These are phyloP conservation scores for Triplophysa siluroides DNA, from an alignment of 2,113 vertebrate species.

Conservation along the genomic window DNA sequence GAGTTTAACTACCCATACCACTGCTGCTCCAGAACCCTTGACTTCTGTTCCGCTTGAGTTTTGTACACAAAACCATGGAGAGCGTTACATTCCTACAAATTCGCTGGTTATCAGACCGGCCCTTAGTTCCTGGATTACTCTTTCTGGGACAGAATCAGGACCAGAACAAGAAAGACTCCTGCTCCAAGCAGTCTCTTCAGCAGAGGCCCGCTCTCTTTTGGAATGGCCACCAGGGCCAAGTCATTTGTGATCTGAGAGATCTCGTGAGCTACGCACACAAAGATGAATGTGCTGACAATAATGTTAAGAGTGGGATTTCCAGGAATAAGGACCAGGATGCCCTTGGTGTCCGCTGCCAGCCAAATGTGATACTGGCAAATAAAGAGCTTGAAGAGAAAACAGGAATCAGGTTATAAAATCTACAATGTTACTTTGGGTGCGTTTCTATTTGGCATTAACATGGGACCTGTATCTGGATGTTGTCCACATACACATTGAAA, in stretches of 20 bases:
- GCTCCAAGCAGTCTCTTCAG: constrained; percentile 81
- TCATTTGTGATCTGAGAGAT: constrained; percentile 96
- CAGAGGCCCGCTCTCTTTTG: constrained; percentile 87
- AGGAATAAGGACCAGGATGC: constrained; percentile 93
- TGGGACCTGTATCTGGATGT: no score
- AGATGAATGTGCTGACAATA: constrained; percentile 95
- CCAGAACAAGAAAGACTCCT: constrained; percentile 73
- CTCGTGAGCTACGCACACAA: constrained; percentile 96
- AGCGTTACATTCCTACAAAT: background rate
- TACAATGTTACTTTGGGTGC: background rate
- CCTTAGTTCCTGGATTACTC: constrained; percentile 53
- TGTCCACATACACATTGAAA: no score
- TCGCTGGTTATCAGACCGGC: no score
- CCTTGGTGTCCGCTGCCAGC: constrained; percentile 96
- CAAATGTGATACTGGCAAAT: constrained; percentile 99
- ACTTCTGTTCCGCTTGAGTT: background rate
- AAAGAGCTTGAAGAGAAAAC: constrained; percentile 82
- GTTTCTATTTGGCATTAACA: no score
- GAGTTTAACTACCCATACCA: background rate
- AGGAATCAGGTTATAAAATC: background rate
- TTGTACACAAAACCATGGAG: background rate
- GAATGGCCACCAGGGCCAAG: constrained; percentile 90
- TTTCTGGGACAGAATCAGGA: constrained; percentile 76
- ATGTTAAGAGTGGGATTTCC: constrained; percentile 91
- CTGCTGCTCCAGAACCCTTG: constrained; percentile 1